phyloP scores from a whole-genome alignment of 2,888 invertebrate genomes.

The Trileptium ribeirensis region DNA sequence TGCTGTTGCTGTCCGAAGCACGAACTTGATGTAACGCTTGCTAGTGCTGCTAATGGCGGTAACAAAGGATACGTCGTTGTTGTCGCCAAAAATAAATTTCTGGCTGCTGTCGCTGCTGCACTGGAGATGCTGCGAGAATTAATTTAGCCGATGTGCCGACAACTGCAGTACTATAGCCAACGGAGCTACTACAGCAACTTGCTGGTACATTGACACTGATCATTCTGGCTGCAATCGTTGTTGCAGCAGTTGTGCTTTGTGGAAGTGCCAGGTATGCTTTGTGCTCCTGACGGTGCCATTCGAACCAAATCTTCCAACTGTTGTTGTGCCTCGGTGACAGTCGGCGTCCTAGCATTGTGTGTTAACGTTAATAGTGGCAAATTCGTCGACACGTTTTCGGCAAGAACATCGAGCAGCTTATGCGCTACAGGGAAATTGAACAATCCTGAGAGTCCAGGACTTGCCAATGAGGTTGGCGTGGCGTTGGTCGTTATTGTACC shows the following conservation, averaged over 20 bases:
- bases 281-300: not conserved
- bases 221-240: not conserved
- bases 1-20: not conserved
- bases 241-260: not conserved
- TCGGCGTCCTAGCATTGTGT: conserved; percentile 21
- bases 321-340: conserved; percentile 21
- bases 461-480: conserved; percentile 16
- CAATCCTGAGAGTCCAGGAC: conserved; percentile 40
- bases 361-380: conserved; percentile 16
- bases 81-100: not conserved
- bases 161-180: too few relatives aligned
- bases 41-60: too few relatives aligned
- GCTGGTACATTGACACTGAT: not conserved
- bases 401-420: conserved; percentile 1
- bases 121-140: not conserved
- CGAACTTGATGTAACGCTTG: not conserved
- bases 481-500: conserved; percentile 25
- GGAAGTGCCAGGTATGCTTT: not conserved
- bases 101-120: not conserved
- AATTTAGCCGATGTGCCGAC: not conserved
- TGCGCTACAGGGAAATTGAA: conserved; percentile 45
- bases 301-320: conserved; percentile 21
- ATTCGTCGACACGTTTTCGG: not conserved
- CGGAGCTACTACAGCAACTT: too few relatives aligned
- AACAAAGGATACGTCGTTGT: too few relatives aligned